Evolutionary conservation across 2,113 vertebrate species (phyloP).

Genomic region (Peromyscus leucopus): DNA sequence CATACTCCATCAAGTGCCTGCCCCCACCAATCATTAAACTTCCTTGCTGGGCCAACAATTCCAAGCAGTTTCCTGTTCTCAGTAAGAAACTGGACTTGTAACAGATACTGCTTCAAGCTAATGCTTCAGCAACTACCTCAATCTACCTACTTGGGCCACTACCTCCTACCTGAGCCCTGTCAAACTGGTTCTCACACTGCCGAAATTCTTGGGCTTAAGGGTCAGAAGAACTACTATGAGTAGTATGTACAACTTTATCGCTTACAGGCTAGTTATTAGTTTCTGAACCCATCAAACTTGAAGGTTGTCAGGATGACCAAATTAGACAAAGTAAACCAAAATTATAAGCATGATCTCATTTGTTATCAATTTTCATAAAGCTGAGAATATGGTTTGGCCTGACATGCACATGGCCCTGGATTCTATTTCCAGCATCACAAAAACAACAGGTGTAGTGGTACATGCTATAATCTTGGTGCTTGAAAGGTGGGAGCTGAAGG

Average conservation of each 20-base stretch:
- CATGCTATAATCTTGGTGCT: background rate
- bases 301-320: constrained; percentile 21
- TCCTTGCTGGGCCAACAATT: background rate
- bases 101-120: background rate
- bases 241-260: background rate
- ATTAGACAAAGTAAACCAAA: constrained; percentile 33
- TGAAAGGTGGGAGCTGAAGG: background rate
- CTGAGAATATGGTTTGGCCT: background rate
- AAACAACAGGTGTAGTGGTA: background rate
- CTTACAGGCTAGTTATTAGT: constrained; percentile 33
- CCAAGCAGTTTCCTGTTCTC: background rate
- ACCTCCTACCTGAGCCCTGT: background rate
- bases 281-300: background rate
- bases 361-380: constrained; percentile 1
- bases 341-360: constrained; percentile 44
- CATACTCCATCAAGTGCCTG: background rate
- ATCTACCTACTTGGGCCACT: background rate
- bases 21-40: background rate
- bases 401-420: too few species aligned
- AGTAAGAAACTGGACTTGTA: background rate
- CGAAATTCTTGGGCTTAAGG: background rate
- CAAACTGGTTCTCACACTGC: background rate
- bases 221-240: constrained; percentile 9
- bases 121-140: background rate
- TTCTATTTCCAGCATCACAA: background rate